Evolutionary conservation across 1,140 invertebrate genomes (phyloP), one percentile per base, ranked within the genome.

Genomic region (Fopius arisanus): DNA sequence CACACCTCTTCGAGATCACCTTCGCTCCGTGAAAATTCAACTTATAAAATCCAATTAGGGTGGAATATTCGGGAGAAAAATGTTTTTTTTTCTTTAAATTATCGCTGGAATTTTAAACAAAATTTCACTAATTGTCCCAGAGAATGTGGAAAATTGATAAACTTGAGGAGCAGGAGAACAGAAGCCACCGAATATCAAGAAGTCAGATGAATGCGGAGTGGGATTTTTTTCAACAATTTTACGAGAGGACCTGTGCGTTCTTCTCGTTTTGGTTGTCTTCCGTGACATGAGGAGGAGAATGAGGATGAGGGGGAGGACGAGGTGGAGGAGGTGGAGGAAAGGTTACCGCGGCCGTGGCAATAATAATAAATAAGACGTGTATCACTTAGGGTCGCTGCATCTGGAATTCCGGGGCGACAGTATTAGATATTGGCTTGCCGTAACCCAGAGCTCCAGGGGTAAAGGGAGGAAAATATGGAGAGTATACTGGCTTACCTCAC

Each of bases 361-460:
- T 76, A 76, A 76, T 76, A 73, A 76, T 76, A 76, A 76, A 76
- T 76, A 76, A 76, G 63, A 40, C 33, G 75, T 72, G 72, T 76
- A 74, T 76, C 72, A 74, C 71, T 76, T 76, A 76, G 70, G 67
- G 65, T 67, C 23, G 51, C 59, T 75, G 74, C 66, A 72, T 76
- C 66, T 76, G 75, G 69, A 63, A 72, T 68, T 62, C 75, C 19
- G 14, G 62, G 51, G 28, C 43, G 72, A 41, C 73, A 63, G 75
- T 76, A 76, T 76, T 76, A 76, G 75, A 76, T 76, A 76, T 76
- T 71, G 75, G 75, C 63, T 76, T 76, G 71, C 71, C 75, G 69
- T 76, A 76, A 76, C 73, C 28, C n/a, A n/a, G 54, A 51, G 73
- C 23, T 59, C 14, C 37, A 14, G n/a, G 43, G 65, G 21, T 48